Conservation (phyloP, 2,797 vertebrate species). For the Sebastes itinus region DNA sequence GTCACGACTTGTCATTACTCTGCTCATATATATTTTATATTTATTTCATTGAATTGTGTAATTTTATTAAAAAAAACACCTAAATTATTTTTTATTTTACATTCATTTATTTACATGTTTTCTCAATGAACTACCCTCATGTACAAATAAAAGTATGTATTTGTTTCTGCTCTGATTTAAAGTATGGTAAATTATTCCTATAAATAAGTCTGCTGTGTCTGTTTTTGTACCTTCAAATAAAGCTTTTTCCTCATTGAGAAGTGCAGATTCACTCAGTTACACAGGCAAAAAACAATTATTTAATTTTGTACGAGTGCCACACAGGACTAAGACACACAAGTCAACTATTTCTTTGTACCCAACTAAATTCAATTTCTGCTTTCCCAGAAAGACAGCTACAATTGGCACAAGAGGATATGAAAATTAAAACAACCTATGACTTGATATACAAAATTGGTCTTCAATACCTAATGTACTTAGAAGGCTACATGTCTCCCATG, state of each 20-base stretch:
- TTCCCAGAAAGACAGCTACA: conserved; percentile 46
- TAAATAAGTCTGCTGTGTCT: conserved; percentile 86
- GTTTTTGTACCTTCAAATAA: conserved; percentile 96
- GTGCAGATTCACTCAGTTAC: conserved; percentile 46
- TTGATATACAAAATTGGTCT: conserved; percentile 6
- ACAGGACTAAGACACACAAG: conserved; percentile 8
- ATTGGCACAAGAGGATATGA: conserved; percentile 69
- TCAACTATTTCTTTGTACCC: conserved; percentile 9
- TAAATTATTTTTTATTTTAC: conserved; percentile 94
- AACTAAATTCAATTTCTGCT: conserved; percentile 24
- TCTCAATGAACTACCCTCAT: conserved; percentile 84
- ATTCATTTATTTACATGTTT: conserved; percentile 82
- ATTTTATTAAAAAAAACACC: conserved; percentile 81
- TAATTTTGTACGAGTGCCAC: conserved; percentile 39
- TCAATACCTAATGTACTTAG: not conserved
- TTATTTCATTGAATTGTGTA: conserved; percentile 93
- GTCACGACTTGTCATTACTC: conserved; percentile 74
- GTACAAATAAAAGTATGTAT: conserved; percentile 82
- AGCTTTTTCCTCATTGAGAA: conserved; percentile 73
- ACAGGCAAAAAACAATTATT: conserved; percentile 10
- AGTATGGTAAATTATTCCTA: conserved; percentile 94
- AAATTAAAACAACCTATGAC: conserved; percentile 13
- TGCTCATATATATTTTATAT: conserved; percentile 86
- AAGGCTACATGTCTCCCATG: not conserved
- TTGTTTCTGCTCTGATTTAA: conserved; percentile 84